Base-by-base conservation (phyloP, 2,888 invertebrate genomes). In the Tetheella fluctuosa region DNA sequence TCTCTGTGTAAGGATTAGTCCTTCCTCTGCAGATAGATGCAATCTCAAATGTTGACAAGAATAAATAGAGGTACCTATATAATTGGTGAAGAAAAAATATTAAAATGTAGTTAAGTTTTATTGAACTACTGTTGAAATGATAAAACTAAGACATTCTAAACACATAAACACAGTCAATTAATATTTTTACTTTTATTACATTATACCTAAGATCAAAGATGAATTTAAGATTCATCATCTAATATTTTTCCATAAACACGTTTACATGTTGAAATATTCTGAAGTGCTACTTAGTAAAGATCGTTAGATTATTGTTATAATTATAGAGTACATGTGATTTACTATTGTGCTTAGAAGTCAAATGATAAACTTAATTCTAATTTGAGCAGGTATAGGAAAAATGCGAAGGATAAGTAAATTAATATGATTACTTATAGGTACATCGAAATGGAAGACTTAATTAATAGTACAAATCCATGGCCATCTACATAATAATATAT, bases 401-500 rank as follows among this genome's bases (percentile, higher is more conserved):
- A 81, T 79, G 76, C 76, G 78, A 84, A 71, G 81, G 74, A 76
- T 77, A 77, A 85, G 80, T 77, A 69, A 83, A 77, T 70, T 65
- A 76, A 71, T 76, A 68, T 79, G 65, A 74, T 79, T 83, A 84
- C 83, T 76, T 81, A 81, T 72, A 86, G 77, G 80, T 85, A 86
- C 81, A 83, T 86, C 65, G 87, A 90, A 89, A 87, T 92, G 92
- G 92, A 92, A 92, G 92, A 92, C 92, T 86, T 86, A 88, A 86
- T 83, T 83, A 88, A 89, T 86, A 81, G 82, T 87, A 88, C 85
- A 87, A 88, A 89, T 87, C 85, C 86, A 82, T 84, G 83, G 85
- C 84, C 79, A 79, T 81, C 80, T 85, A 84, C 77, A 64, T 70
- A 74, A 80, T 77, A 81, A 79, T 74, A 74, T 77, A 69, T 83